Evolutionary conservation across 2,888 invertebrate genomes (phyloP).

Genomic region (Mesochorus sp.): DNA sequence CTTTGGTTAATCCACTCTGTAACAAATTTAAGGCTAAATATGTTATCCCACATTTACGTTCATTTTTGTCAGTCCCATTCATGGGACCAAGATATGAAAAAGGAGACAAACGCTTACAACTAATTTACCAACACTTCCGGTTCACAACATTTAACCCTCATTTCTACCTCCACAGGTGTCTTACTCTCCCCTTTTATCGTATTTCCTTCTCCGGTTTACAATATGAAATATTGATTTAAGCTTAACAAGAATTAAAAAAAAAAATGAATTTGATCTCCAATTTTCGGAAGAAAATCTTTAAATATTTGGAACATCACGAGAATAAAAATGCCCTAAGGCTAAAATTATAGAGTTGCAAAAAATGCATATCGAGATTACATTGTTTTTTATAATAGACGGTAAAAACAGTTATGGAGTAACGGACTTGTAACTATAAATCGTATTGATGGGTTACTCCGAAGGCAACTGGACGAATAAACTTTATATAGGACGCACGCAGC

Average conservation of each 20-base stretch:
- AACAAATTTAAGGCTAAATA: not conserved
- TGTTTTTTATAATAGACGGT: not conserved
- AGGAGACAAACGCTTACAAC: not conserved
- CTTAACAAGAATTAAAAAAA: no score
- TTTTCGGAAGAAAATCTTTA: no score
- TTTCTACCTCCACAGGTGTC: not conserved
- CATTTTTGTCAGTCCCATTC: not conserved
- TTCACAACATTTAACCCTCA: not conserved
- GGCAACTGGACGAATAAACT: not conserved
- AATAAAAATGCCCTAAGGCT: no score
- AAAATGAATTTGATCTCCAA: no score
- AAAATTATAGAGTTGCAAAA: not conserved
- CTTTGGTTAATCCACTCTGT: not conserved
- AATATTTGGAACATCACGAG: no score
- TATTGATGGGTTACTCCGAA: slow-evolving; percentile 7
- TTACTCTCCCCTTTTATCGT: not conserved
- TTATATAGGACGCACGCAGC: not conserved
- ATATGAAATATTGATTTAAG: not conserved
- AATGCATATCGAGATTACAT: not conserved
- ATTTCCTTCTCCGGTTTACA: not conserved
- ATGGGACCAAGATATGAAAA: not conserved
- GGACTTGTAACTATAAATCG: slow-evolving; percentile 6
- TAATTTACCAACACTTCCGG: not conserved
- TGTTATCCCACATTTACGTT: not conserved
- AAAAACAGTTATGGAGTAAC: slow-evolving; percentile 1